Evolutionary conservation across 2,797 vertebrate species (phyloP).

Genomic region (Silurus aristotelis): DNA sequence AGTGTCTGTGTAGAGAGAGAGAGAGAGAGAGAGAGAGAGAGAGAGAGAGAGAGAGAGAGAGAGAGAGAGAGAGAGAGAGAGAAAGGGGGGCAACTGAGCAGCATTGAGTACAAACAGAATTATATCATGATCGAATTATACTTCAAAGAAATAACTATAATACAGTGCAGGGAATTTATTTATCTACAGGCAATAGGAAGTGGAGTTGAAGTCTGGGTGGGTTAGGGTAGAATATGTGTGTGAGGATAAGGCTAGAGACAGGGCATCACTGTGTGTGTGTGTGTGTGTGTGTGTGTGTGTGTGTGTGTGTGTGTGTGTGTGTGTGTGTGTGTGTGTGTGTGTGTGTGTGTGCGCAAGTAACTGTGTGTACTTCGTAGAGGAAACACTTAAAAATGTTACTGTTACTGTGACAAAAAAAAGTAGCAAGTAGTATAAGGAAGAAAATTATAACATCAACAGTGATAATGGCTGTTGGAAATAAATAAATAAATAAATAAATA

Average conservation of each 20-base stretch:
- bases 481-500: too few relatives aligned
- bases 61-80: neutral
- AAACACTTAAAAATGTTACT: too few relatives aligned
- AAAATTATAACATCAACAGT: too few relatives aligned
- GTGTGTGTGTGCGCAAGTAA: neutral
- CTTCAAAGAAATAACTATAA: neutral
- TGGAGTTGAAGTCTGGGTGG: neutral
- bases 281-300: neutral
- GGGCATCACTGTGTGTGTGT: neutral
- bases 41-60: neutral
- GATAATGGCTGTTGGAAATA: too few relatives aligned
- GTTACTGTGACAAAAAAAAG: too few relatives aligned
- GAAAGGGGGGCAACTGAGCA: too few relatives aligned
- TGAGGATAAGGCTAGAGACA: neutral
- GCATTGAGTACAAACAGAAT: constrained; percentile 1
- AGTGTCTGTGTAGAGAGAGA: neutral
- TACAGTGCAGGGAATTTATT: neutral
- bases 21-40: neutral
- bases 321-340: neutral
- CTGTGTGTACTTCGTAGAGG: neutral
- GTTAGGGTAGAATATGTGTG: constrained; percentile 19
- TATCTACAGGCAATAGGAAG: neutral
- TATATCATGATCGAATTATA: constrained; percentile 6
- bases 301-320: neutral
- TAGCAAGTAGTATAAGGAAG: too few relatives aligned